Percentiles rank a stretch among this genome's conserved stretches.
phyloP scores from a whole-genome alignment of 2,888 invertebrate species.

The Darwinula stevensoni region DNA sequence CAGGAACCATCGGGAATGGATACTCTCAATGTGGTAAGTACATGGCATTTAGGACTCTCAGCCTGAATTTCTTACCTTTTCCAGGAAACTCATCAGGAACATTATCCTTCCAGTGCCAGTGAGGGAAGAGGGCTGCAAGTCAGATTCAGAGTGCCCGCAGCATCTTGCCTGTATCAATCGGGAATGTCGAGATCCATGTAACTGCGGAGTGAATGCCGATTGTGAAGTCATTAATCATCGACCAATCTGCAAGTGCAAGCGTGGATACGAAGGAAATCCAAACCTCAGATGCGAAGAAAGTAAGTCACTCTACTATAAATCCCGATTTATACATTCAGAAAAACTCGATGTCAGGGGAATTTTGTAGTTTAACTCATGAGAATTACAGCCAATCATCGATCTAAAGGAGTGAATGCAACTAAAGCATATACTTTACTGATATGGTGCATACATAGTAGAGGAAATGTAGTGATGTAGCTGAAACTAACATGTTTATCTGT shows the following conservation, averaged over 20 bases:
- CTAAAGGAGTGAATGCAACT: too few relatives aligned
- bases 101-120: conserved; percentile 12
- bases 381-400: too few relatives aligned
- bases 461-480: too few relatives aligned
- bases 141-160: conserved; percentile 51
- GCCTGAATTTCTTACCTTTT: too few relatives aligned
- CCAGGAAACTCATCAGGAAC: neutral
- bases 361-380: too few relatives aligned
- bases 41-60: conserved; percentile 3
- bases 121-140: conserved; percentile 39
- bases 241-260: conserved; percentile 43
- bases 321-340: neutral
- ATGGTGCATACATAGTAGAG: too few relatives aligned
- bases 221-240: conserved; percentile 46
- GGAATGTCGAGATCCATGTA: conserved; percentile 51
- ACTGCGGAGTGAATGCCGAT: conserved; percentile 46
- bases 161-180: conserved; percentile 51
- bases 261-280: conserved; percentile 9
- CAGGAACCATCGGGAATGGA: conserved; percentile 10
- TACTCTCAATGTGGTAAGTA: conserved; percentile 10
- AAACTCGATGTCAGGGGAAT: too few relatives aligned
- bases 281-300: conserved; percentile 8
- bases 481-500: too few relatives aligned
- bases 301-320: conserved; percentile 6
- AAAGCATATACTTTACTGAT: too few relatives aligned